phyloP scores from a whole-genome alignment of 35 echinoderm and acorn worm species.

The Holothuria glaberrima region DNA sequence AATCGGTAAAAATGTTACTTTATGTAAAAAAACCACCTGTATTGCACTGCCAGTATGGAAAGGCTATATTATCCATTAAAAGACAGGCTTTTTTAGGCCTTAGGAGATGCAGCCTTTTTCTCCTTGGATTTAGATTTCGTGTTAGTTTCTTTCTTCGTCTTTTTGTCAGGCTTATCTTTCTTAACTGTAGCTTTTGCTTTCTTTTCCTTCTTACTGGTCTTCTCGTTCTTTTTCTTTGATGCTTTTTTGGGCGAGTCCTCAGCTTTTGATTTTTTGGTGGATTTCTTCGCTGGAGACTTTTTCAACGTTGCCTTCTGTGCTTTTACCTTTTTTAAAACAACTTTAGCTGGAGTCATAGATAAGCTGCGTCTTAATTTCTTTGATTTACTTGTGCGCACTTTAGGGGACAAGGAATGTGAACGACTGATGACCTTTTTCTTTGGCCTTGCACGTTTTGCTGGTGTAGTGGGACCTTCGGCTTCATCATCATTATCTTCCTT shows the following conservation, averaged over 20 bases:
- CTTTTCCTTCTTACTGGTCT: not conserved
- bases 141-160: not conserved
- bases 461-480: not conserved
- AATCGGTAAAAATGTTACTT: too few relatives aligned
- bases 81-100: not conserved
- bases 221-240: not conserved
- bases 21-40: too few relatives aligned
- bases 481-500: not conserved
- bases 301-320: not conserved
- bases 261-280: not conserved
- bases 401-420: conserved; percentile 23
- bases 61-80: too few relatives aligned
- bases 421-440: not conserved
- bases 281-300: not conserved
- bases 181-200: not conserved
- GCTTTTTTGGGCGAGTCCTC: not conserved
- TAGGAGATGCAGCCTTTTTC: not conserved
- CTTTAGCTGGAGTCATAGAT: conserved; percentile 5
- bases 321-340: not conserved
- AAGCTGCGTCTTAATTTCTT: conserved; percentile 27
- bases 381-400: conserved; percentile 31
- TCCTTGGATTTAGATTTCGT: not conserved
- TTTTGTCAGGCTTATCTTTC: conserved; percentile 19
- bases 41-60: too few relatives aligned
- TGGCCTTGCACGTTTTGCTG: not conserved